Percentiles rank a stretch among this genome's conserved stretches.
phyloP scores from a whole-genome alignment of 2,888 invertebrate genomes.

The Drosophila prostipennis region DNA sequence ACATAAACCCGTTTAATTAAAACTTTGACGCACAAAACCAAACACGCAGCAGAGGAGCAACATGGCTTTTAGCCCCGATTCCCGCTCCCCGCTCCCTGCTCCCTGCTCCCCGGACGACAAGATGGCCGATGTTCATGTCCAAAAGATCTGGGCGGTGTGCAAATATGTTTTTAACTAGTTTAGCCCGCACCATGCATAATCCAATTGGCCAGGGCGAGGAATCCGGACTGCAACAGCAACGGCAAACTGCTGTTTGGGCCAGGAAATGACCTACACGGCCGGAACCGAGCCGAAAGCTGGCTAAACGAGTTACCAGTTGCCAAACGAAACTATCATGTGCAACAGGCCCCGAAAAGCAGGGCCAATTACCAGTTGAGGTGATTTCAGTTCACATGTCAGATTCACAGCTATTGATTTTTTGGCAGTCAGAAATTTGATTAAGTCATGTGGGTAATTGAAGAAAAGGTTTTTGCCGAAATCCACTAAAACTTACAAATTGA shows the following conservation, averaged over 20 bases:
- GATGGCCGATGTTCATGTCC: slow-evolving; percentile 35
- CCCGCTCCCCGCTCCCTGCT: neutral
- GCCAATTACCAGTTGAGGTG: neutral
- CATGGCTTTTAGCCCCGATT: slow-evolving; percentile 6
- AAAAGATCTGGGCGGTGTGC: slow-evolving; percentile 14
- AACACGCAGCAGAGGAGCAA: slow-evolving; percentile 14
- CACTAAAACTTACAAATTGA: too few relatives aligned
- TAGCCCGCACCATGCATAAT: slow-evolving; percentile 50
- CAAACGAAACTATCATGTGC: slow-evolving; percentile 51
- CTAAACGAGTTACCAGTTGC: slow-evolving; percentile 50
- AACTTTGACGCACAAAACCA: slow-evolving; percentile 56
- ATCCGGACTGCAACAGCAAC: slow-evolving; percentile 10
- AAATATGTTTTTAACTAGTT: slow-evolving; percentile 71
- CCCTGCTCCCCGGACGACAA: slow-evolving; percentile 20
- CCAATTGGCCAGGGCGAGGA: slow-evolving; percentile 48
- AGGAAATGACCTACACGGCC: slow-evolving; percentile 43
- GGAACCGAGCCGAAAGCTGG: slow-evolving; percentile 43
- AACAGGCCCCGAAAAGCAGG: slow-evolving; percentile 14
- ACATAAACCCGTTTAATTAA: slow-evolving; percentile 74
- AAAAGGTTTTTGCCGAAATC: too few relatives aligned
- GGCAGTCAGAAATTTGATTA: neutral
- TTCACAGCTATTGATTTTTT: slow-evolving; percentile 3
- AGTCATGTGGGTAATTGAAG: neutral
- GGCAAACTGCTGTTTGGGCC: slow-evolving; percentile 9
- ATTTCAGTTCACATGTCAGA: neutral